phyloP scores from a whole-genome alignment of 2,888 invertebrate species.

The Aquatica leii region DNA sequence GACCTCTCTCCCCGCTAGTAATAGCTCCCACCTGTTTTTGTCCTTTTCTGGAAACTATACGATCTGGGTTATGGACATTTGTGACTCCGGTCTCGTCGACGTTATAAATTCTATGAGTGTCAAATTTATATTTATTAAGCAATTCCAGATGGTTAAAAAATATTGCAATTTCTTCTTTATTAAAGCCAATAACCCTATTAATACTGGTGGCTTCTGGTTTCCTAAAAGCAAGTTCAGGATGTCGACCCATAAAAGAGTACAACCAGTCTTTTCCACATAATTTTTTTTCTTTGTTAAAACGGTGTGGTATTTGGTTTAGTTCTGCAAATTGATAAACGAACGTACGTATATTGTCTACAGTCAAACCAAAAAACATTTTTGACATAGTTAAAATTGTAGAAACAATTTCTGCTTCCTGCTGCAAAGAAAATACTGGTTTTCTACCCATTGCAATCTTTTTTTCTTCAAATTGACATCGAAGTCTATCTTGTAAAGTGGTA shows the following conservation, averaged over 20 bases:
- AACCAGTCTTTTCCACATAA: background rate
- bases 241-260: background rate
- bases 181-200: constrained; percentile 4
- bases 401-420: background rate
- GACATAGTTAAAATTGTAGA: background rate
- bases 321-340: background rate
- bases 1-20: constrained; percentile 49
- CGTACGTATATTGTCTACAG: background rate
- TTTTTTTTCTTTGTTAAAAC: background rate
- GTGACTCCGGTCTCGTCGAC: constrained; percentile 44
- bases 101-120: constrained; percentile 13
- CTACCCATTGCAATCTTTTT: background rate
- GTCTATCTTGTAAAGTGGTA: background rate
- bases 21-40: constrained; percentile 50
- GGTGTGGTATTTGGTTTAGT: too few relatives aligned
- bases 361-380: background rate
- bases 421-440: too few relatives aligned
- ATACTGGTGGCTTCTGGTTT: constrained; percentile 22
- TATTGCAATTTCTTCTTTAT: background rate
- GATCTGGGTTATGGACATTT: constrained; percentile 43
- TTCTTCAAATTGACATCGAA: background rate
- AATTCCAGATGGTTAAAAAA: background rate
- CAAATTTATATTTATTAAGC: constrained; percentile 27
- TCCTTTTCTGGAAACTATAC: constrained; percentile 47
- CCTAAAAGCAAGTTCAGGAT: background rate